These are phyloP conservation scores for Prostheceraeus crozeri DNA, from an alignment of 2,888 invertebrate species.

Conservation along the genomic window DNA sequence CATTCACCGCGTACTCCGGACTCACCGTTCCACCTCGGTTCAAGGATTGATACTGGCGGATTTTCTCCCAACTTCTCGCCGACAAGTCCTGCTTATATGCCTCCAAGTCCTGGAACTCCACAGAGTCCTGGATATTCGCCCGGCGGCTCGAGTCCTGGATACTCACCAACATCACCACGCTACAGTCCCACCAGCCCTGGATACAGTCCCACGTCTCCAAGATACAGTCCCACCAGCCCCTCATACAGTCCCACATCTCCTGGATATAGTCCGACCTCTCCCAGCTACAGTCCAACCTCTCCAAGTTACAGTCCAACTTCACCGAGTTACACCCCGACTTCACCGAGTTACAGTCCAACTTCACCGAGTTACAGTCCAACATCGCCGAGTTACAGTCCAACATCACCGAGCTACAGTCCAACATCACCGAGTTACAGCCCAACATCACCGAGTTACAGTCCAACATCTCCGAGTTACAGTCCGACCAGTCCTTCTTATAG, in stretches of 20 bases:
- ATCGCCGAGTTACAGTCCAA: conserved; percentile 62
- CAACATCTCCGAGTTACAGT: too few species aligned
- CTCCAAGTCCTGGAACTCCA: conserved; percentile 49
- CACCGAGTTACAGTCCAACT: conserved; percentile 51
- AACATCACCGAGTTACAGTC: conserved; percentile 62
- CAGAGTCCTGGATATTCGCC: conserved; percentile 44
- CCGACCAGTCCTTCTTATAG: too few species aligned
- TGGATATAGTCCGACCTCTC: conserved; percentile 59
- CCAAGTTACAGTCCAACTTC: conserved; percentile 47
- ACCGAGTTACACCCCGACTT: conserved; percentile 62
- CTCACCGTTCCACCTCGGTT: too few species aligned
- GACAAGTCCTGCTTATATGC: conserved; percentile 63
- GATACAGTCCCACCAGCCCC: conserved; percentile 50
- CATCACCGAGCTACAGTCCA: conserved; percentile 51
- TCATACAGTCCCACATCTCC: conserved; percentile 59
- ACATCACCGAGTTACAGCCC: conserved; percentile 46
- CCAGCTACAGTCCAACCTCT: conserved; percentile 50
- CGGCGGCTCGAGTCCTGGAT: conserved; percentile 61
- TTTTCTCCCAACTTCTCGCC: conserved; percentile 4
- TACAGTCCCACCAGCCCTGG: too few species aligned
- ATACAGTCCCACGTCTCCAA: conserved; percentile 56
- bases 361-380: conserved; percentile 47
- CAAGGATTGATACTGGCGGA: too few species aligned
- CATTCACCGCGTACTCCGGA: conserved; percentile 43
- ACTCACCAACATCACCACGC: conserved; percentile 61